These are phyloP conservation scores for Pinctada fucata DNA, from an alignment of 2,888 invertebrate species.

Conservation along the genomic window DNA sequence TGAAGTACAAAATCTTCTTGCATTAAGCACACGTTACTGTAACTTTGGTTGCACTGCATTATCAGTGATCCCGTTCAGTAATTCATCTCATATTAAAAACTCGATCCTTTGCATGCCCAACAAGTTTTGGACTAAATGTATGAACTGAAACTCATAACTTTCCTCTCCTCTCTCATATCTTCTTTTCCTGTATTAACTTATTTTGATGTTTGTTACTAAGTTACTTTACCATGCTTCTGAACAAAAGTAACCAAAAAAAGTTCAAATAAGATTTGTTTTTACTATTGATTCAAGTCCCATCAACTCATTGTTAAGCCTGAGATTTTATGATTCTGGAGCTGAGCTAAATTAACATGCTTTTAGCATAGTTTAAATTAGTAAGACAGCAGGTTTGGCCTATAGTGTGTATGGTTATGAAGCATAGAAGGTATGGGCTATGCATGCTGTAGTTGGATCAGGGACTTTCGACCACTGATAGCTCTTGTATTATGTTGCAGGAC, in stretches of 20 bases:
- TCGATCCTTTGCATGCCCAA: background rate
- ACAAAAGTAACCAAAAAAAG: too few species aligned
- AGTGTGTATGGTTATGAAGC: background rate
- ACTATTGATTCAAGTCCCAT: too few species aligned
- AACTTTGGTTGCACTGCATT: too few species aligned
- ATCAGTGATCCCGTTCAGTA: too few species aligned
- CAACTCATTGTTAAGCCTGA: too few species aligned
- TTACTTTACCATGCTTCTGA: background rate
- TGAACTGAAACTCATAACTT: background rate
- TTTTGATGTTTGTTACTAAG: conserved; percentile 1
- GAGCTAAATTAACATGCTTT: too few species aligned
- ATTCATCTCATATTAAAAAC: too few species aligned
- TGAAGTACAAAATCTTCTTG: too few species aligned
- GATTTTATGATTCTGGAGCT: too few species aligned
- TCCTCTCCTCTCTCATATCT: background rate
- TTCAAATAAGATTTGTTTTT: too few species aligned
- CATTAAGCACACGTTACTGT: too few species aligned
- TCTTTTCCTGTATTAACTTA: background rate
- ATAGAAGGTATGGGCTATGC: background rate
- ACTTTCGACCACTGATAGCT: conserved; percentile 19
- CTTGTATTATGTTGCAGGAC: conserved; percentile 71
- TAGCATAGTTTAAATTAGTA: background rate
- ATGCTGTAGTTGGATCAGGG: background rate
- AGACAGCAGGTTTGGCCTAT: background rate
- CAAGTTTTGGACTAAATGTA: background rate